A percentile compares a stretch with the other conserved stretches of the same genome.
phyloP scores from a whole-genome alignment of 2,888 invertebrate genomes.

The Dyspetes luteomarginatus region DNA sequence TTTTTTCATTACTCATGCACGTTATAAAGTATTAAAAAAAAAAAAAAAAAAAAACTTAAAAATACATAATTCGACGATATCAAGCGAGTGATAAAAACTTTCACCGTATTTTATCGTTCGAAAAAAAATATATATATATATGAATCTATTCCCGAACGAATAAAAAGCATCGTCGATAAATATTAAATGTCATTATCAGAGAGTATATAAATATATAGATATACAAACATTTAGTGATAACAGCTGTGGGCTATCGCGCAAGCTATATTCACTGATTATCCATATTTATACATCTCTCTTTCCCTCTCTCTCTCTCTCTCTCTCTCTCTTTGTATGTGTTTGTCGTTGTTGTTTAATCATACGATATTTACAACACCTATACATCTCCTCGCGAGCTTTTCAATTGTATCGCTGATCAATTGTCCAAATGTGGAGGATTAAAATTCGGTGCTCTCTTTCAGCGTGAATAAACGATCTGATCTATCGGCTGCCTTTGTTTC shows the following conservation, averaged over 20 bases:
- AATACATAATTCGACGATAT: too few species aligned
- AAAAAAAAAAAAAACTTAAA: too few species aligned
- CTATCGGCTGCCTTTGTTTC: background rate
- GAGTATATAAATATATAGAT: slow-evolving; percentile 12
- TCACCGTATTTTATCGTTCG: too few species aligned
- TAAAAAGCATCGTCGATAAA: slow-evolving; percentile 30
- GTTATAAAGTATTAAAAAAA: too few species aligned
- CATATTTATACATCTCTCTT: too few species aligned
- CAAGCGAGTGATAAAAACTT: too few species aligned
- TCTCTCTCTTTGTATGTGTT: background rate
- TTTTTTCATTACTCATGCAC: background rate
- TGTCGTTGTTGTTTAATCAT: slow-evolving; percentile 8
- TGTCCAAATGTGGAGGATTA: slow-evolving; percentile 8
- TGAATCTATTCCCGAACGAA: background rate
- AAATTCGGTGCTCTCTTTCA: background rate
- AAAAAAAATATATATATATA: slow-evolving; percentile 21
- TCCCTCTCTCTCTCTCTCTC: background rate
- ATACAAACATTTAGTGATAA: slow-evolving; percentile 28
- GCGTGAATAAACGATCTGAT: background rate
- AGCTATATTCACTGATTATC: too few species aligned
- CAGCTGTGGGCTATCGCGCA: slow-evolving; percentile 4
- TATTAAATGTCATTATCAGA: slow-evolving; percentile 38
- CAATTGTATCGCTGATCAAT: slow-evolving; percentile 22
- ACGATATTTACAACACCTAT: slow-evolving; percentile 11
- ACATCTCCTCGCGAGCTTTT: background rate